phyloP scores from a whole-genome alignment of 2,113 vertebrate species.

The Pygoscelis adeliae region DNA sequence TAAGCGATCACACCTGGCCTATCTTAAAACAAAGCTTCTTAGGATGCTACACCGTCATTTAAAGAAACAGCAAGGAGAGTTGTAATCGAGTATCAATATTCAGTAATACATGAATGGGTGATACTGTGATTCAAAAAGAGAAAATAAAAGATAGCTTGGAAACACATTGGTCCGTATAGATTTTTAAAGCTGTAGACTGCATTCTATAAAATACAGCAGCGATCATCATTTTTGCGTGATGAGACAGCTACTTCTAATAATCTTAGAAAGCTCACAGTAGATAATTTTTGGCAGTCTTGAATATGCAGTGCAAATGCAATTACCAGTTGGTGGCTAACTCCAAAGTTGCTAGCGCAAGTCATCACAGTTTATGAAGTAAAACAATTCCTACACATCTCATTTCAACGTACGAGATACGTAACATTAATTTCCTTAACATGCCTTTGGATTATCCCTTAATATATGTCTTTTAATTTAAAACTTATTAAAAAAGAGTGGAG shows the following conservation, averaged over 20 bases:
- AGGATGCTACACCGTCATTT: rapidly evolving
- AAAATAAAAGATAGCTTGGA: background rate
- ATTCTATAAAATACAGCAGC: background rate
- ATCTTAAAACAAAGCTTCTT: background rate
- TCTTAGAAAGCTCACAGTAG: background rate
- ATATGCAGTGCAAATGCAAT: background rate
- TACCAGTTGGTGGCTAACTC: background rate
- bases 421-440: background rate
- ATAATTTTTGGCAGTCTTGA: background rate
- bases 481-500: background rate
- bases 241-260: background rate
- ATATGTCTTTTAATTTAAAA: background rate
- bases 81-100: rapidly evolving
- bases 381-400: background rate
- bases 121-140: background rate
- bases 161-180: background rate
- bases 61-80: background rate
- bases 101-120: too few relatives aligned
- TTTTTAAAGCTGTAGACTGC: background rate
- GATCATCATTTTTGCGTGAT: background rate
- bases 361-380: background rate
- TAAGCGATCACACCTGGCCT: background rate
- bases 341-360: background rate
- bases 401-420: background rate
- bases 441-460: background rate